These are phyloP conservation scores for Leucosticte australis DNA, from an alignment of 2,113 vertebrate genomes.

Conservation along the genomic window DNA sequence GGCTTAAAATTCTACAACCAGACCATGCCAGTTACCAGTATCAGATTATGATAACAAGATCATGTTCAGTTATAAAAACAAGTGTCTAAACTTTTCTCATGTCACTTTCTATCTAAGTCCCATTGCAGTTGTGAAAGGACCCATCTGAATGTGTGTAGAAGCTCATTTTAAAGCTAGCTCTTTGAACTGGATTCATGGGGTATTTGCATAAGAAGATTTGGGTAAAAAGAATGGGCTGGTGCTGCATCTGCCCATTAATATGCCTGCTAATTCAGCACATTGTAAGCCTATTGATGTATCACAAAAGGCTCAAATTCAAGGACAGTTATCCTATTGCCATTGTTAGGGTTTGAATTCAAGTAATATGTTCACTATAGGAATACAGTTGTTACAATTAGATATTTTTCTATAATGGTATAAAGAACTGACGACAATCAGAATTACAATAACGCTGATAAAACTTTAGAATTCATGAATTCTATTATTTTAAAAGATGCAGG, in stretches of 20 bases:
- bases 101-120: conserved; percentile 91
- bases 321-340: conserved; percentile 97
- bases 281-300: conserved; percentile 98
- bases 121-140: conserved; percentile 75
- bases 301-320: conserved; percentile 95
- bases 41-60: conserved; percentile 98
- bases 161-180: conserved; percentile 91
- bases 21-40: conserved; percentile 88
- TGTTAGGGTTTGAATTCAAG: conserved; percentile 89
- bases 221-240: conserved; percentile 87
- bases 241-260: conserved; percentile 98
- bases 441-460: conserved; percentile 62
- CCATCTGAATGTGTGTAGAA: conserved; percentile 81
- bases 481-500: conserved; percentile 65
- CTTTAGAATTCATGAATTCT: conserved; percentile 50
- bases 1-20: conserved; percentile 89
- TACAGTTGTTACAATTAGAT: conserved; percentile 99
- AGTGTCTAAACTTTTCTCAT: conserved; percentile 99
- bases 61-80: conserved; percentile 96
- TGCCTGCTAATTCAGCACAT: conserved; percentile 99
- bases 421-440: conserved; percentile 69
- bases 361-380: conserved; percentile 89
- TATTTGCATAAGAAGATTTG: conserved; percentile 99
- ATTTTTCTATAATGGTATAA: conserved; percentile 81
- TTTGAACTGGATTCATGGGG: conserved; percentile 99